A percentile compares a stretch with the other conserved stretches of the same genome.
These are phyloP conservation scores for Polylopha cassiicola DNA, from an alignment of 2,888 invertebrate genomes.

Conservation along the genomic window DNA sequence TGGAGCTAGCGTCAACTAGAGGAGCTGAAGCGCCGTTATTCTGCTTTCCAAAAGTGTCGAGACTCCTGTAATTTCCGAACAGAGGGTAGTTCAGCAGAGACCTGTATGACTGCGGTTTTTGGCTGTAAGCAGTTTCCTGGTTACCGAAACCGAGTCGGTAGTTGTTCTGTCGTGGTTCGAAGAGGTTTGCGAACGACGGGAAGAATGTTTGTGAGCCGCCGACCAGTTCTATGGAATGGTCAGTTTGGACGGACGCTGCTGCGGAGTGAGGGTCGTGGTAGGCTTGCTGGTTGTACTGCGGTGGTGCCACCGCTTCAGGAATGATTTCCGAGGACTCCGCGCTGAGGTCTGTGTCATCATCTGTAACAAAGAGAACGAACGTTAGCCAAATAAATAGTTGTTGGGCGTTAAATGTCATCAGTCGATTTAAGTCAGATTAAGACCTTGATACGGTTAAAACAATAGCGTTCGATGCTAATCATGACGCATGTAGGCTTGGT, in stretches of 20 bases:
- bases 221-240: conserved; percentile 75
- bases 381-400: neutral
- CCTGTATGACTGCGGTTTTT: conserved; percentile 72
- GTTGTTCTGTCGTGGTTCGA: conserved; percentile 74
- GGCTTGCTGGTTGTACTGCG: conserved; percentile 37
- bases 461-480: conserved; percentile 7
- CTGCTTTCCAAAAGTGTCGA: conserved; percentile 60
- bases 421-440: conserved; percentile 9
- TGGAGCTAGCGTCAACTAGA: conserved; percentile 74
- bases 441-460: conserved; percentile 22
- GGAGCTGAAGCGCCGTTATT: conserved; percentile 56
- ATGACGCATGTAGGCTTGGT: conserved; percentile 21
- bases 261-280: conserved; percentile 42
- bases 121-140: conserved; percentile 79
- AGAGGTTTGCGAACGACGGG: conserved; percentile 84
- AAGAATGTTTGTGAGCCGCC: conserved; percentile 83
- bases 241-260: conserved; percentile 49
- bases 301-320: conserved; percentile 63
- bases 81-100: conserved; percentile 67
- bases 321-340: conserved; percentile 71
- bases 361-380: conserved; percentile 49
- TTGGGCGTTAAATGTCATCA: conserved; percentile 8
- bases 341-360: conserved; percentile 56
- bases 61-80: conserved; percentile 57
- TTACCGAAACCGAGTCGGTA: conserved; percentile 78